Base-by-base conservation (phyloP, 1,140 invertebrate genomes). In the Brachionus rotundiformis region DNA sequence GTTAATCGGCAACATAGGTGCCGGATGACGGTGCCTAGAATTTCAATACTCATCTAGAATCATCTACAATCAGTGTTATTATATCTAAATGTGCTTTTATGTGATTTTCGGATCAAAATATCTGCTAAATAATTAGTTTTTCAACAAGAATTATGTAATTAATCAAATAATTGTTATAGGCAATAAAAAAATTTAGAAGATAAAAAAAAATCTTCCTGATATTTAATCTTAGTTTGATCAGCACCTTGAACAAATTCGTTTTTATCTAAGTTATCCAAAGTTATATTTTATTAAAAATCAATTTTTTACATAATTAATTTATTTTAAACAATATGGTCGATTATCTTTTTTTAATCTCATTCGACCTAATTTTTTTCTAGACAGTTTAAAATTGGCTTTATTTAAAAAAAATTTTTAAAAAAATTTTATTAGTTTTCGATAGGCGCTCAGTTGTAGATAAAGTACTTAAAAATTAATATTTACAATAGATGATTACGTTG, bases 331-430 rank as follows among this genome's bases (percentile, higher is more conserved):
- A 1, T 19, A 7, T 16, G 2, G 47, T 54, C 47, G 19, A 19
- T 54, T 19, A 54, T 8, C n/a, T 19, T 54, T 54, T 54, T 54
- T 54, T 54, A 54, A 54, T 54, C 47, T 54, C n/a, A 23, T 19
- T 54, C 47, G 47, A 54, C 47, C 47, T 19, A 54, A 54, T 54
- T 54, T 49, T 54, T 54, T 54, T 19, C n/a, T 25, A 54, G 47
- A 54, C 47, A 8, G 47, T 25, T 54, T 54, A 7, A 54, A 54
- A 54, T 7, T 54, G 3, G n/a, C 3, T 54, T 1, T 8, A 54
- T 54, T 19, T 19, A 19, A 54, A 54, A 54, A 19, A 19, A 54
- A 54, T 54, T 7, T 54, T 54, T 54, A 23, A 54, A 54, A 11
- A 39, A 54, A 19, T 54, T 54, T 54, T 54, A 54, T 54, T 54